These are phyloP conservation scores for Berghia stephanieae DNA, from an alignment of 1,140 invertebrate genomes.

Conservation along the genomic window DNA sequence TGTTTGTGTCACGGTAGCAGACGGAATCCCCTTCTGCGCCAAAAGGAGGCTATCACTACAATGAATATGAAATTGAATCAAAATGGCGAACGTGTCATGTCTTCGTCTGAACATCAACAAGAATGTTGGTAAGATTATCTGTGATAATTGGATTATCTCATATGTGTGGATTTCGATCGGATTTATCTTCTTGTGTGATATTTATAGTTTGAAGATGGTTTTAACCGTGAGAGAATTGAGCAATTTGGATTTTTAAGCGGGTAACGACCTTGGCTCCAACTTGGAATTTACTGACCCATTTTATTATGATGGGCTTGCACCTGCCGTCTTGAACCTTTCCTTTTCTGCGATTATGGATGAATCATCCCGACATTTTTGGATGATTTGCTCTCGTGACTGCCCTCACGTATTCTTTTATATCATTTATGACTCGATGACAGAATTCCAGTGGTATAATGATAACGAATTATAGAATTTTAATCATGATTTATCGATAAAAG, in stretches of 20 bases:
- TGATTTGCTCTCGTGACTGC: background rate
- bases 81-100: constrained; percentile 32
- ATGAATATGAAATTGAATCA: too few relatives aligned
- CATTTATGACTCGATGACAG: background rate
- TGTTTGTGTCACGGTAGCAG: background rate
- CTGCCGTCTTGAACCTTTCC: too few relatives aligned
- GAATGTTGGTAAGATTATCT: background rate
- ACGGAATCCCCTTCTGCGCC: constrained; percentile 27
- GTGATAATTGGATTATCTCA: background rate
- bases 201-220: too few relatives aligned
- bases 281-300: background rate
- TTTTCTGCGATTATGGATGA: too few relatives aligned
- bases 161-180: background rate
- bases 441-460: background rate
- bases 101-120: constrained; percentile 30
- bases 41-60: constrained; percentile 29
- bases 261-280: background rate
- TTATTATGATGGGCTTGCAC: too few relatives aligned
- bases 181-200: background rate
- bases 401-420: background rate
- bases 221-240: background rate
- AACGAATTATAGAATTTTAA: background rate
- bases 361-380: background rate
- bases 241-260: background rate
- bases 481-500: background rate